Evolutionary conservation across 2,797 vertebrate species (phyloP).

Genomic region (Notolabrus celidotus): DNA sequence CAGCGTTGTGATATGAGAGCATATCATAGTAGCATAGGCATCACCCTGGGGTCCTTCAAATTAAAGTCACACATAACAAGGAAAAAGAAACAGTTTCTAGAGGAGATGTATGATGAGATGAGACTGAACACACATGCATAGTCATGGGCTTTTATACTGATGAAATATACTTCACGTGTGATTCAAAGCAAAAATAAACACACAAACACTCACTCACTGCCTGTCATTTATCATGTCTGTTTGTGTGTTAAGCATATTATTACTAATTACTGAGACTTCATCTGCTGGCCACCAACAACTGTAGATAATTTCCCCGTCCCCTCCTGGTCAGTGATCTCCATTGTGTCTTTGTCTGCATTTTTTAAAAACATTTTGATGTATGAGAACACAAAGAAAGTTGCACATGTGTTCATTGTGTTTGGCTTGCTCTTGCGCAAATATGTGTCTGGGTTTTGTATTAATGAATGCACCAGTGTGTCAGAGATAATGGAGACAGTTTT

Average conservation of each 20-base stretch:
- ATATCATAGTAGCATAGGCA: slow-evolving; percentile 35
- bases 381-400: not conserved
- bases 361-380: slow-evolving; percentile 1
- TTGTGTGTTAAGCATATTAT: not conserved
- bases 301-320: slow-evolving; percentile 20
- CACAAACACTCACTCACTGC: not conserved
- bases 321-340: slow-evolving; percentile 9
- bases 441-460: slow-evolving; percentile 19
- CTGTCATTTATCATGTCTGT: too few species aligned
- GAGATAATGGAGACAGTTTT: slow-evolving; percentile 26
- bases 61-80: slow-evolving; percentile 32
- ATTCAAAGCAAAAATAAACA: too few species aligned
- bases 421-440: not conserved
- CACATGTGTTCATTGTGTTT: not conserved
- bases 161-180: not conserved
- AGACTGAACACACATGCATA: not conserved
- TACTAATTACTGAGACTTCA: slow-evolving; percentile 26
- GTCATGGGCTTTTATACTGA: not conserved
- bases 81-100: slow-evolving; percentile 5
- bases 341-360: not conserved
- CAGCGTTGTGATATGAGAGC: slow-evolving; percentile 63
- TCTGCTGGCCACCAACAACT: slow-evolving; percentile 1
- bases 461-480: slow-evolving; percentile 24
- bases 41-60: slow-evolving; percentile 34
- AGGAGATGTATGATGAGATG: slow-evolving; percentile 13